Conservation (phyloP, 2,797 vertebrate genomes). For the Channallabes apus region DNA sequence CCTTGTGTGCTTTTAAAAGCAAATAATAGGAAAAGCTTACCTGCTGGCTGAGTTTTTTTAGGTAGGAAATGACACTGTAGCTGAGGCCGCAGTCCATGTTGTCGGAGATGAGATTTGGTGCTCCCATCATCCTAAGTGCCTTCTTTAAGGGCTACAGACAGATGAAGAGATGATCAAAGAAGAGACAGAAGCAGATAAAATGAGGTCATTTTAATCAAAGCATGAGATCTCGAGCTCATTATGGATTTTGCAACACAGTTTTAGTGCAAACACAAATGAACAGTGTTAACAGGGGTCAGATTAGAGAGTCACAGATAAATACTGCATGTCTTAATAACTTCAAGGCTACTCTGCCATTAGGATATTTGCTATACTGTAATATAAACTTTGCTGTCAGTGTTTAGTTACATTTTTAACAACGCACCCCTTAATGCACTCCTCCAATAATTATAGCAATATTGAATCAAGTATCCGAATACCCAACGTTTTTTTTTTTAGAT, state of each 20-base stretch:
- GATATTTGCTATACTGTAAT: not conserved
- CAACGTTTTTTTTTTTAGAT: no score
- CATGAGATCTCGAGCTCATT: slow-evolving; percentile 36
- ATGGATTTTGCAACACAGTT: slow-evolving; percentile 26
- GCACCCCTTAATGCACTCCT: not conserved
- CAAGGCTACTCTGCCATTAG: not conserved
- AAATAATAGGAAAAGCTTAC: slow-evolving; percentile 66
- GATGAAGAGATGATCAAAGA: slow-evolving; percentile 17
- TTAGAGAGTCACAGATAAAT: not conserved
- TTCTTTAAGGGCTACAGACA: slow-evolving; percentile 92
- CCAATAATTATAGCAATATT: not conserved
- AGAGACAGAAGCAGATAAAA: slow-evolving; percentile 38
- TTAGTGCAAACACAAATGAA: slow-evolving; percentile 5
- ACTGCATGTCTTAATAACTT: not conserved
- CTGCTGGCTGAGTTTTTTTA: slow-evolving; percentile 99
- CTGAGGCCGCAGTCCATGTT: slow-evolving; percentile 98
- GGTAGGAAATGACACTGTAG: slow-evolving; percentile 97
- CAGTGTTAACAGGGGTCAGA: not conserved
- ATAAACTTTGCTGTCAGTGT: not conserved
- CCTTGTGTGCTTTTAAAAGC: not conserved
- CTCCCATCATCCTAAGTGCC: slow-evolving; percentile 99
- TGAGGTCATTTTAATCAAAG: slow-evolving; percentile 31
- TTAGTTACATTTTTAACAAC: not conserved
- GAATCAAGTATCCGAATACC: not conserved
- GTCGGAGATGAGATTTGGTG: slow-evolving; percentile 95